phyloP scores from a whole-genome alignment of 64 coral and sea anemone species.

The Trachythela sp. region DNA sequence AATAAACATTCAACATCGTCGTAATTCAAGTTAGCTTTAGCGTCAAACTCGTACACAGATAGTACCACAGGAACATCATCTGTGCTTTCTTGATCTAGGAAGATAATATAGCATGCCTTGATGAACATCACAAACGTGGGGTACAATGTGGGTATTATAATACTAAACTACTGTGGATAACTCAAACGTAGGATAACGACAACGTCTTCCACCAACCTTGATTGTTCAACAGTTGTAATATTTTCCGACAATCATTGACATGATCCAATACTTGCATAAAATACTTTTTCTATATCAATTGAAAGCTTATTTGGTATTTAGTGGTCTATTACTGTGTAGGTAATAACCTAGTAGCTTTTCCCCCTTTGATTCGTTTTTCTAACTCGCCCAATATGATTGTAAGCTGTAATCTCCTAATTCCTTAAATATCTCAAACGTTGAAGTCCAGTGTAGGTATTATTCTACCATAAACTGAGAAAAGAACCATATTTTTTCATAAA shows the following conservation, averaged over 20 bases:
- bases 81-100: background rate
- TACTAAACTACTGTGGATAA: too few species aligned
- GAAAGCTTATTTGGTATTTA: background rate
- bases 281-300: background rate
- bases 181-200: too few species aligned
- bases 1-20: constrained; percentile 58
- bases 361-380: too few species aligned
- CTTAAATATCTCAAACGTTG: too few species aligned
- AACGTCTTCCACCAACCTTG: constrained; percentile 9
- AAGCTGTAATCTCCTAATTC: too few species aligned
- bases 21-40: constrained; percentile 75
- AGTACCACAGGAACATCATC: constrained; percentile 64
- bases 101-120: background rate
- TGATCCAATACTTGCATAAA: constrained; percentile 43
- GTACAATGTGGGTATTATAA: too few species aligned
- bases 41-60: constrained; percentile 86
- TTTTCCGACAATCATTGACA: constrained; percentile 34
- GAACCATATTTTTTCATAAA: too few species aligned
- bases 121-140: too few species aligned
- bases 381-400: too few species aligned
- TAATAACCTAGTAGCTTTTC: too few species aligned
- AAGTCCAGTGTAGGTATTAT: too few species aligned
- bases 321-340: constrained; percentile 13
- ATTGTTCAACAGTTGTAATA: constrained; percentile 27
- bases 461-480: too few species aligned